Evolutionary conservation across 2,113 vertebrate genomes (phyloP).

Genomic region (Eonycteris spelaea): DNA sequence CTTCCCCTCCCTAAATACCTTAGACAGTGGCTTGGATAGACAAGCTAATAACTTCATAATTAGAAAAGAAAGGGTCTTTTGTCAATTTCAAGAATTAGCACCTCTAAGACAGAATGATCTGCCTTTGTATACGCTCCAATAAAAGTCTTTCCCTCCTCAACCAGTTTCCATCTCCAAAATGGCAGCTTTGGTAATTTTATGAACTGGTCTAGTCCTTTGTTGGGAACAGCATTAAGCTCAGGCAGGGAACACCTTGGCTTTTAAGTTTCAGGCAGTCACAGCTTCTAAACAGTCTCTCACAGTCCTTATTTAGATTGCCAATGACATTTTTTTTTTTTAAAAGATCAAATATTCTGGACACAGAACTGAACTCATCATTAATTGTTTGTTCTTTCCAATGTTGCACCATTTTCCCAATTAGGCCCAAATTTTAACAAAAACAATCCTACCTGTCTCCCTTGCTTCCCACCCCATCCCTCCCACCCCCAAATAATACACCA

Average conservation of each 20-base stretch:
- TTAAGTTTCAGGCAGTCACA: slow-evolving; percentile 60
- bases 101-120: slow-evolving; percentile 67
- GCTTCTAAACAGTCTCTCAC: slow-evolving; percentile 69
- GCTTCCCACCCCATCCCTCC: slow-evolving; percentile 36
- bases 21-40: slow-evolving; percentile 44
- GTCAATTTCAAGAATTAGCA: slow-evolving; percentile 71
- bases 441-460: slow-evolving; percentile 42
- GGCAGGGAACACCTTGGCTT: slow-evolving; percentile 55
- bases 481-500: slow-evolving; percentile 74
- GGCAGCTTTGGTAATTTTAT: slow-evolving; percentile 63
- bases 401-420: slow-evolving; percentile 41
- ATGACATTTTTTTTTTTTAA: slow-evolving; percentile 45
- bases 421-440: slow-evolving; percentile 49
- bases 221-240: slow-evolving; percentile 36
- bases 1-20: not conserved
- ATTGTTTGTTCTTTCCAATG: slow-evolving; percentile 27
- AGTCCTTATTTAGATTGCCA: slow-evolving; percentile 55
- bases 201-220: slow-evolving; percentile 47
- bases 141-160: not conserved
- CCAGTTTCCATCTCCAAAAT: slow-evolving; percentile 15
- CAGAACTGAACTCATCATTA: slow-evolving; percentile 46
- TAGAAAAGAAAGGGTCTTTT: not conserved
- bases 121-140: slow-evolving; percentile 4
- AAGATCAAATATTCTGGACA: slow-evolving; percentile 62
- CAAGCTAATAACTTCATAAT: slow-evolving; percentile 31